A percentile compares a stretch with the other conserved stretches of the same genome.
Evolutionary conservation across 1,140 invertebrate genomes (phyloP).

Genomic region (Hydropsyche tenuis): DNA sequence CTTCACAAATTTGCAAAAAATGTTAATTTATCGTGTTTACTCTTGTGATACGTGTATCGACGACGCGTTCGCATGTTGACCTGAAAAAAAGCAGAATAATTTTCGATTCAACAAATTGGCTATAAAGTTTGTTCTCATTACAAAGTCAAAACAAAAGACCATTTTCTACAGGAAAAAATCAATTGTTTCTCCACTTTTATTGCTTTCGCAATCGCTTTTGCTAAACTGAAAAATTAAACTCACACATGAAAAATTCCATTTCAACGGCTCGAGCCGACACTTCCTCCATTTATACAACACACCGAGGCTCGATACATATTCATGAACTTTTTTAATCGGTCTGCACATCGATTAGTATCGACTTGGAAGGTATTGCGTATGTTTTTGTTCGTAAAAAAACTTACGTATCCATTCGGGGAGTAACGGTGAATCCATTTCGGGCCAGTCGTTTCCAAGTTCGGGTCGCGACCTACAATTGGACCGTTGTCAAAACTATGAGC

Average conservation of each 20-base stretch:
- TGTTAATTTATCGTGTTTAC: too few relatives aligned
- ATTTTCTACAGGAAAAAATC: neutral
- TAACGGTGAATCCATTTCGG: conserved; percentile 37
- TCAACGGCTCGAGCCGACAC: too few relatives aligned
- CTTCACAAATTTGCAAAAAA: too few relatives aligned
- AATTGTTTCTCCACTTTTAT: neutral
- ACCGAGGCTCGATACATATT: neutral
- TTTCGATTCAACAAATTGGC: neutral
- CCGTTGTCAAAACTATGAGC: conserved; percentile 28
- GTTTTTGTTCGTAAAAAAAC: conserved; percentile 19
- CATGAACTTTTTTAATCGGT: neutral
- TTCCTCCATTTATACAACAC: too few relatives aligned
- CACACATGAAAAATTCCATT: too few relatives aligned
- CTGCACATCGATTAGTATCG: neutral
- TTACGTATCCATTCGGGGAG: conserved; percentile 31
- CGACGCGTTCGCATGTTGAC: neutral
- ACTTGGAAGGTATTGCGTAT: conserved; percentile 11
- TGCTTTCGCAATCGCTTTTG: neutral
- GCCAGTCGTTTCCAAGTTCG: conserved; percentile 36
- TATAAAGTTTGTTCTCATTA: conserved; percentile 3
- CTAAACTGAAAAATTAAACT: too few relatives aligned
- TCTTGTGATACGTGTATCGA: too few relatives aligned
- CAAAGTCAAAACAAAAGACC: neutral
- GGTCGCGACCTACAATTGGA: conserved; percentile 41
- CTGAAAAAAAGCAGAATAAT: neutral